Evolutionary conservation across 2,888 invertebrate species (phyloP), one percentile per base, ranked within the genome.

Genomic region (Apodemia mormo): DNA sequence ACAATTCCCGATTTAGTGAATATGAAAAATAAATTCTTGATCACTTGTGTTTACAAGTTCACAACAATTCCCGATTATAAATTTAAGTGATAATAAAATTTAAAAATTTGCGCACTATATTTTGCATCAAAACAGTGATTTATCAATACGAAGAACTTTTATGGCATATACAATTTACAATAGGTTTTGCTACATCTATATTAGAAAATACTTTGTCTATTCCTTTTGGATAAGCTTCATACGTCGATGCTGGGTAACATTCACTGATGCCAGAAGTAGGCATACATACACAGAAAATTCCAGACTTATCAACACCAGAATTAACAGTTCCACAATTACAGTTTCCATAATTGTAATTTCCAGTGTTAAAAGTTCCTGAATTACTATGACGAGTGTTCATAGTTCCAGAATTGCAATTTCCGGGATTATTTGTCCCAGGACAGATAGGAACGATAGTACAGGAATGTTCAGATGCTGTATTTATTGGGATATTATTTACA

Each of bases 401-500:
- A 40, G 29, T 49, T 49, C 66, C 66, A n/a, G 52, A 52, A n/a
- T n/a, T 29, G 30, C 22, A 66, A 14, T 43, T 66, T 6, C 52
- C 66, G 14, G 49, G 14, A 45, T 43, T 43, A 2, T 49, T 3
- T 5, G 4, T 33, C 6, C 29, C 43, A 29, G 29, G 22, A 65
- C 12, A 65, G 14, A 10, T 64, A 6, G 10, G 58, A 49, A 49
- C 52, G 29, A 22, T 66, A 65, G 56, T 45, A 56, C 75, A 75
- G 3, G 71, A 74, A 68, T 72, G 71, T 64, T 79, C 76, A 7
- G 76, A 74, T 5, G 75, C 77, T 9, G 77, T 77, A 68, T 78
- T 80, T 4, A 79, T 76, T 5, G 80, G 80, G 8, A 79, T 64
- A 52, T 70, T 77, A 22, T 70, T 74, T 0, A 77, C 71, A n/a